Conservation (phyloP, 2,888 invertebrate species). For the Cantharis flavilabris region DNA sequence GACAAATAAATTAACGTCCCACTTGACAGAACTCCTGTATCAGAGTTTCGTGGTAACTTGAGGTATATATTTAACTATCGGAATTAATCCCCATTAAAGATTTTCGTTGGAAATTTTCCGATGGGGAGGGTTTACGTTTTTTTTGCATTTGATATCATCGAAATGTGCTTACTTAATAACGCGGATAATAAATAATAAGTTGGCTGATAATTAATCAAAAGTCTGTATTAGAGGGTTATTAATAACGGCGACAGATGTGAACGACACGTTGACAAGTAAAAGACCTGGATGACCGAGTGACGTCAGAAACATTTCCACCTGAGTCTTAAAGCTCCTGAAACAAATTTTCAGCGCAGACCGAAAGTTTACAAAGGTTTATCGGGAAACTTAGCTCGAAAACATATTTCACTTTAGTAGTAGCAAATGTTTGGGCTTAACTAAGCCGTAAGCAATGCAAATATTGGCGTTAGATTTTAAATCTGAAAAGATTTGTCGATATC, state of each 20-base stretch:
- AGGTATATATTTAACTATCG: constrained; percentile 11
- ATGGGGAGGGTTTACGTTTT: neutral
- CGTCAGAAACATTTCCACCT: constrained; percentile 22
- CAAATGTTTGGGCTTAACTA: neutral
- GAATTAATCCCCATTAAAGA: constrained; percentile 9
- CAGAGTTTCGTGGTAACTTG: constrained; percentile 14
- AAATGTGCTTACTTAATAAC: constrained; percentile 14
- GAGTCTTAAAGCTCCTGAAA: constrained; percentile 18
- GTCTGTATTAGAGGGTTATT: constrained; percentile 20
- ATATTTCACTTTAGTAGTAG: constrained; percentile 19
- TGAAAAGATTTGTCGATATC: neutral
- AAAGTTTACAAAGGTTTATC: constrained; percentile 29
- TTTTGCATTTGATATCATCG: neutral
- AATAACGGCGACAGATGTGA: constrained; percentile 21
- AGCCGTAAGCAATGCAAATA: neutral
- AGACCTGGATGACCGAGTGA: constrained; percentile 26
- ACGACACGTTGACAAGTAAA: constrained; percentile 27
- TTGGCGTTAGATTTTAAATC: neutral
- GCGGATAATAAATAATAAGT: constrained; percentile 22
- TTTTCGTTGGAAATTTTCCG: neutral
- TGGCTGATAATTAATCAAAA: constrained; percentile 22
- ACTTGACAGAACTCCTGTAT: constrained; percentile 22
- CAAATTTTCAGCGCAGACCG: constrained; percentile 9
- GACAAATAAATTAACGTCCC: constrained; percentile 31
- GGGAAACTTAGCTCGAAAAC: constrained; percentile 20